phyloP scores from a whole-genome alignment of 1,140 invertebrate genomes.

The Euborellia annulipes region DNA sequence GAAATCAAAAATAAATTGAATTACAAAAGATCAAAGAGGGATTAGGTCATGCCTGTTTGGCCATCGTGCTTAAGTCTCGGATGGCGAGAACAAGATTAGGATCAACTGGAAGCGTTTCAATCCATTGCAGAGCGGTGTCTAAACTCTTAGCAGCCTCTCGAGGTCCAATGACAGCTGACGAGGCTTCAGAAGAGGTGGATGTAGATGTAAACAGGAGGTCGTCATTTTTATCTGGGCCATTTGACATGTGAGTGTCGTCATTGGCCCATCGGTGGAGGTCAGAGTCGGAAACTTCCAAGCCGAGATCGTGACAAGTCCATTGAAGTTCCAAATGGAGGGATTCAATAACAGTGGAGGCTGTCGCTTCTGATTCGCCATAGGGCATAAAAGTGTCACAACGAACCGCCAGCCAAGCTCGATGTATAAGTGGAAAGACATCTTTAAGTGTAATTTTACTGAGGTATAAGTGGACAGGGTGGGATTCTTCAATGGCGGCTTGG shows the following conservation, averaged over 20 bases:
- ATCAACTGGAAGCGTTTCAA: conserved; percentile 36
- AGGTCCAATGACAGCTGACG: not conserved
- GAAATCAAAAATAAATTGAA: too few relatives aligned
- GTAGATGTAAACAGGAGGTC: conserved; percentile 9
- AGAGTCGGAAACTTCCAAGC: conserved; percentile 27
- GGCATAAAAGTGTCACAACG: conserved; percentile 28
- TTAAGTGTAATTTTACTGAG: conserved; percentile 29
- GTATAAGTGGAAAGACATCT: conserved; percentile 33
- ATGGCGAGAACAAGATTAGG: conserved; percentile 31
- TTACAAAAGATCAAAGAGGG: too few relatives aligned
- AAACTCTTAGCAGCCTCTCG: conserved; percentile 28
- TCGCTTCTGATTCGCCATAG: too few relatives aligned
- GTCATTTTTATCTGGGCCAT: conserved; percentile 13
- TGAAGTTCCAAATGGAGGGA: conserved; percentile 21
- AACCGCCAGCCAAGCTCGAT: conserved; percentile 31
- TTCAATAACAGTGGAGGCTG: too few relatives aligned
- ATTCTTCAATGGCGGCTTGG: conserved; percentile 7
- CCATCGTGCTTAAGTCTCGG: conserved; percentile 27
- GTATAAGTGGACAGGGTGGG: conserved; percentile 17
- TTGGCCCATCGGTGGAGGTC: conserved; percentile 28
- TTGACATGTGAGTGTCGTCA: conserved; percentile 5
- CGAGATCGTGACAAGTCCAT: conserved; percentile 26
- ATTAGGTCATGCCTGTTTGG: conserved; percentile 22
- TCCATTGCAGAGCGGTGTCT: conserved; percentile 31
- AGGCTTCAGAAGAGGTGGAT: too few relatives aligned